Base-by-base conservation (phyloP, 1,140 invertebrate species). In the Mactra quadrangularis region DNA sequence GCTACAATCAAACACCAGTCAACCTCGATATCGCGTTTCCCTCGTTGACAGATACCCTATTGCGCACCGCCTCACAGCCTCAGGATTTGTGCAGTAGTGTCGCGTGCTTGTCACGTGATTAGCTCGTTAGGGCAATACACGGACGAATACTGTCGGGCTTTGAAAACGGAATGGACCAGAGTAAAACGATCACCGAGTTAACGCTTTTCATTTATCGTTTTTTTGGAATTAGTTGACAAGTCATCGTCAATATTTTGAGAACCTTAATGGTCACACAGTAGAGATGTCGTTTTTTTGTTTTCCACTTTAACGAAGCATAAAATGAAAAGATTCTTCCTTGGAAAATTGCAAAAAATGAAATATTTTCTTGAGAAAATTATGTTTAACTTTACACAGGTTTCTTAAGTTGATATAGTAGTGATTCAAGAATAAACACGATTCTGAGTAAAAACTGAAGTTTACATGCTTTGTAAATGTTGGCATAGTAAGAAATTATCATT, bases 181-280 rank as follows among this genome's bases (percentile, higher is more conserved):
- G 31, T 38, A 47, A 31, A 50, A n/a, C 31, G 27, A 68, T 25
- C 27, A 50, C n/a, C 25, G 47, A 50, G 47, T 50, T 50, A 41
- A 47, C 64, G 38, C 45, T 68, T 68, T 50, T 31, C 45, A 25
- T 47, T 47, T 68, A 47, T 27, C 31, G 45, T 27, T 50, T 68
- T 68, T n/a, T n/a, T n/a, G n/a, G 15, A 68, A 68, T 68, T 47
- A 47, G 47, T 25, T 68, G 64, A 68, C 64, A 68, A 68, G 47
- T 11, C 41, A 25, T 29, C 29, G 64, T 50, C 45, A 50, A 50
- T 19, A 33, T 47, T 66, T 66, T 66, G 17, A 47, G 35, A 25
- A 25, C 4, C 27, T 57, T 57, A 29, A 9, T n/a, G 52, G 3
- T 11, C 19, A 6, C 6, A 11, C 25, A 6, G 4, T 11, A 25